Conservation (phyloP, 2,797 vertebrate species). For the Pempheris klunzingeri region DNA sequence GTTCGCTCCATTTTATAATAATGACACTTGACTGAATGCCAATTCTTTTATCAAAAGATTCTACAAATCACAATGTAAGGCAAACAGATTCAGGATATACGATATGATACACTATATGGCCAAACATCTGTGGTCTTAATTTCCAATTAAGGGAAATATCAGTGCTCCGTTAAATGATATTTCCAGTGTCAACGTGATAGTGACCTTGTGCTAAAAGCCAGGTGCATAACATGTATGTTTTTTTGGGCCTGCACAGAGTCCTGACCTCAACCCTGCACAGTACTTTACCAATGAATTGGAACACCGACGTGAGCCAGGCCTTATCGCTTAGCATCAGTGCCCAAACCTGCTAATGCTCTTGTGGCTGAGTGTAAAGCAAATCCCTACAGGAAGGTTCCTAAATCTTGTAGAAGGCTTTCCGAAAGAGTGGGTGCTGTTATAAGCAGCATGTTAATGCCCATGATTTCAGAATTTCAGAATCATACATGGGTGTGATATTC, state of each 20-base stretch:
- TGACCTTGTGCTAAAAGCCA: neutral
- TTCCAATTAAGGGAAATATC: neutral
- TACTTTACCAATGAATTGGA: neutral
- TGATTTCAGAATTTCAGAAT: neutral
- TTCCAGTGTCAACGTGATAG: neutral
- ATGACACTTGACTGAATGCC: neutral
- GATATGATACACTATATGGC: too few relatives aligned
- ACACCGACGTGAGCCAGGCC: neutral
- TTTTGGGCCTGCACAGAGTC: neutral
- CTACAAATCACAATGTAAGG: too few relatives aligned
- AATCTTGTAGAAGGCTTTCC: neutral
- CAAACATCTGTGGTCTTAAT: neutral
- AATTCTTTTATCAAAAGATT: neutral
- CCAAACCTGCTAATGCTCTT: neutral
- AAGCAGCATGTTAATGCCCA: neutral
- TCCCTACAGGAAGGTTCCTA: neutral
- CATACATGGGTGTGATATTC: neutral
- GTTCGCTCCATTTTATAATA: neutral
- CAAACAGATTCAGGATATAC: too few relatives aligned
- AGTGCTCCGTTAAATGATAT: neutral
- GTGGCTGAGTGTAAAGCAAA: slow-evolving; percentile 1
- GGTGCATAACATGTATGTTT: neutral
- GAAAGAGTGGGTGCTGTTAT: neutral
- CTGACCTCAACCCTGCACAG: neutral
- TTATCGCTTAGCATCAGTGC: neutral